These are phyloP conservation scores for Phylloscopus collybita DNA, from an alignment of 2,797 vertebrate genomes.

Conservation along the genomic window DNA sequence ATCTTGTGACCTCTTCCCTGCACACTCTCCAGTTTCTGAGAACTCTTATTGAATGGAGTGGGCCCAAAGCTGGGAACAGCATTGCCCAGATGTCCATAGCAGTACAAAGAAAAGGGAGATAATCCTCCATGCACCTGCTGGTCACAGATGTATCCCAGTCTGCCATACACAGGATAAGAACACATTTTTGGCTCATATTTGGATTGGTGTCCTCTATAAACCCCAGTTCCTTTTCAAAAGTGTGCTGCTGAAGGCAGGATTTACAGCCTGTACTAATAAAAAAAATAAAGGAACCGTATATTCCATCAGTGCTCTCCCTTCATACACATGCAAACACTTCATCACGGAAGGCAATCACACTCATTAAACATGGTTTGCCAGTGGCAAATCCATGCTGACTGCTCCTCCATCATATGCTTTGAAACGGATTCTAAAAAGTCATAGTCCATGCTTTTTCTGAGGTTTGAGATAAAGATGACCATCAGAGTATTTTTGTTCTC, in stretches of 20 bases:
- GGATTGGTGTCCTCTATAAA: not conserved
- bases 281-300: not conserved
- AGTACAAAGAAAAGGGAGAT: not conserved
- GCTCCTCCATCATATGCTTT: not conserved
- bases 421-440: not conserved
- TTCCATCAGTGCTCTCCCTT: not conserved
- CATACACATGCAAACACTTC: not conserved
- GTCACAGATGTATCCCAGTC: not conserved
- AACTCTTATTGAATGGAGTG: not conserved
- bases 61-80: not conserved
- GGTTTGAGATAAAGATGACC: not conserved
- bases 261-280: not conserved
- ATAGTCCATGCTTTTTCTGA: fast-evolving
- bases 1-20: not conserved
- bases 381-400: not conserved
- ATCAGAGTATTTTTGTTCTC: not conserved
- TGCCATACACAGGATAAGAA: not conserved
- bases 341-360: not conserved
- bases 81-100: not conserved
- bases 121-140: not conserved
- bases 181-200: not conserved
- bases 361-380: not conserved
- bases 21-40: not conserved
- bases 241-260: not conserved
- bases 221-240: not conserved